Base-by-base conservation (phyloP, 1,140 invertebrate species). In the Campoletis sonorensis region DNA sequence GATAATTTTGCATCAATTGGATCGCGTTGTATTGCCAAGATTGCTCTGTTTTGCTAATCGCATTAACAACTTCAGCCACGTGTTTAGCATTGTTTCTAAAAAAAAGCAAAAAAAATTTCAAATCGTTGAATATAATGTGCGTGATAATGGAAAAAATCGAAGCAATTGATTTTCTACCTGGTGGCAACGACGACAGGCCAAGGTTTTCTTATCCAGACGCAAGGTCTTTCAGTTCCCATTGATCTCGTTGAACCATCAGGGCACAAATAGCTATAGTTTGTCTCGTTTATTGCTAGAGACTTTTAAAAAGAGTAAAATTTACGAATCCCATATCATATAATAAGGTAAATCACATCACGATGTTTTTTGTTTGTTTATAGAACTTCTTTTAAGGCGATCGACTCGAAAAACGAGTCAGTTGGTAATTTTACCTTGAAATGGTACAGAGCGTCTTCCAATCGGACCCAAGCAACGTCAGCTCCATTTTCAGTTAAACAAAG, bases 391-490 rank as follows among this genome's bases (percentile, higher is more conserved):
- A n/a, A n/a, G n/a, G n/a, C n/a, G 18, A 27, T 67, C 18, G 26
- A 67, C 70, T 1, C 33, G 54, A 2, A 80, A 58, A 79, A 68
- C 40, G 11, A 23, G n/a, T 21, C 40, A 11, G 76, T 45, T 3
- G 2, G 11, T 45, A 45, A 13, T 45, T 45, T 45, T 86, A 96
- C 94, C 83, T 93, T 93, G 85, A 96, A 96, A 86, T 96, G 95
- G 45, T 92, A 86, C 8, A 87, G 86, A 1, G 94, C 93, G 86
- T 95, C 94, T 76, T 94, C 93, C 1, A 94, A 89, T 81, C 96
- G 94, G 0, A 96, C 94, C 95, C 97, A 98, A 33, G 96, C 95
- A 15, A 97, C 93, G 85, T 98, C 95, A 0, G 96, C 97, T 5
- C 92, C 92, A 23, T 95, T 94, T 82, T 96, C 95, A 18, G 94